Conservation (phyloP, 2,888 invertebrate species). For the Tachystola acroxantha region DNA sequence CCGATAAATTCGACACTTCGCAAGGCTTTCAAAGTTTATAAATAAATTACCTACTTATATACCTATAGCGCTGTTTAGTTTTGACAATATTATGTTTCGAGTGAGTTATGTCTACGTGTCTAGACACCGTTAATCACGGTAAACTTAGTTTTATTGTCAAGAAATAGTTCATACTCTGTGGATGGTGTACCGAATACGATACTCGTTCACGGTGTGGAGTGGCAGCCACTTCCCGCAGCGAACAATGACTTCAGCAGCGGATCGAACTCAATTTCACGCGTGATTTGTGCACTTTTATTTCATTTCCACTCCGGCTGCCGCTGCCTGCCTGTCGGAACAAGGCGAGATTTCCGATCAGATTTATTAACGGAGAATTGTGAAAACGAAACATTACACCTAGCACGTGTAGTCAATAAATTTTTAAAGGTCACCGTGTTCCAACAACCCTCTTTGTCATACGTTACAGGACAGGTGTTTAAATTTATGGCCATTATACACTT, state of each 20-base stretch:
- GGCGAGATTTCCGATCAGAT: conserved; percentile 19
- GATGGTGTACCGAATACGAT: conserved; percentile 15
- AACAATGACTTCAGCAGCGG: conserved; percentile 56
- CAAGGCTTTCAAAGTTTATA: conserved; percentile 26
- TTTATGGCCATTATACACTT: conserved; percentile 20
- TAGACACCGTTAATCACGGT: conserved; percentile 6
- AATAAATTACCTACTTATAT: conserved; percentile 19
- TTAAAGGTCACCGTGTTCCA: neutral
- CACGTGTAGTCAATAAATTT: neutral
- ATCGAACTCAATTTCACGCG: conserved; percentile 74
- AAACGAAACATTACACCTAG: neutral
- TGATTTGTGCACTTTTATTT: conserved; percentile 72
- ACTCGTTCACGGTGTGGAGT: conserved; percentile 19
- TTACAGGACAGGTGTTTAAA: conserved; percentile 15
- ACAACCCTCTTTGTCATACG: neutral
- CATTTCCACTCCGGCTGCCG: conserved; percentile 50
- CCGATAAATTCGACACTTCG: conserved; percentile 26
- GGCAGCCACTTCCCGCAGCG: conserved; percentile 45
- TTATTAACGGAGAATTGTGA: too few species aligned
- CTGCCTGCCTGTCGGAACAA: conserved; percentile 31
- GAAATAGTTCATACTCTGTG: conserved; percentile 10
- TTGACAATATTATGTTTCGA: neutral
- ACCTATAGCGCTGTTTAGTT: neutral
- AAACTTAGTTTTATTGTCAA: neutral
- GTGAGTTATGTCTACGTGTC: conserved; percentile 8